These are phyloP conservation scores for Bergia puertoricense DNA, from an alignment of 92 coral and sea anemone genomes.

Conservation along the genomic window DNA sequence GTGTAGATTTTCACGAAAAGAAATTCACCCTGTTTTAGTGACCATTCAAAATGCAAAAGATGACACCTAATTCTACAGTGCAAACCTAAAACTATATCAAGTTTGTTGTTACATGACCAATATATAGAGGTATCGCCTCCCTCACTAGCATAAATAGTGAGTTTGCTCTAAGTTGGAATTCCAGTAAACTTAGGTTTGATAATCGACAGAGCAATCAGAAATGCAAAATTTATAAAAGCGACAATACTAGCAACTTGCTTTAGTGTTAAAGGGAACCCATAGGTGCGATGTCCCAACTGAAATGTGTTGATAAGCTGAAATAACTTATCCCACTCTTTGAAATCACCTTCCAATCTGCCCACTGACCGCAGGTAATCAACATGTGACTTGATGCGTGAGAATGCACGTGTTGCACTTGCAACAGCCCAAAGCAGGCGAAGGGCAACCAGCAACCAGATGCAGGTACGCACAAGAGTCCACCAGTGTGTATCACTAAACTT, in stretches of 20 bases:
- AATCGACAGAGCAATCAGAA: conserved; percentile 78
- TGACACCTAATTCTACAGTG: too few relatives aligned
- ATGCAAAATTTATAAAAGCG: conserved; percentile 84
- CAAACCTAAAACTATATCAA: too few relatives aligned
- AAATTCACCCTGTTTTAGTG: too few relatives aligned
- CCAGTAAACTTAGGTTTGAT: conserved; percentile 58
- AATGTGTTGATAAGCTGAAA: conserved; percentile 74
- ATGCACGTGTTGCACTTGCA: conserved; percentile 69
- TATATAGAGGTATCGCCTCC: too few relatives aligned
- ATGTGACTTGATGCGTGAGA: conserved; percentile 76
- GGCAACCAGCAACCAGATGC: conserved; percentile 82
- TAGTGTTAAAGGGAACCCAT: conserved; percentile 87
- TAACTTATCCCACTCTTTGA: conserved; percentile 83
- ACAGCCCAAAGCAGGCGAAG: conserved; percentile 86
- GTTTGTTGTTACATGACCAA: too few relatives aligned
- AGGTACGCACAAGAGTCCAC: conserved; percentile 90
- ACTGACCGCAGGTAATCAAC: conserved; percentile 73
- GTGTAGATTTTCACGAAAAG: too few relatives aligned
- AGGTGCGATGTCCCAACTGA: conserved; percentile 75
- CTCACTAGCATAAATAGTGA: background rate
- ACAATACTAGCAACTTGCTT: conserved; percentile 86
- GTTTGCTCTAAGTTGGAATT: background rate
- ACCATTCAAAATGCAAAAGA: too few relatives aligned
- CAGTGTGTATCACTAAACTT: conserved; percentile 68
- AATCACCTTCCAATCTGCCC: conserved; percentile 69